Evolutionary conservation across 2,113 vertebrate species (phyloP), one percentile per base, ranked within the genome.

Genomic region (Larimichthys polyactis): DNA sequence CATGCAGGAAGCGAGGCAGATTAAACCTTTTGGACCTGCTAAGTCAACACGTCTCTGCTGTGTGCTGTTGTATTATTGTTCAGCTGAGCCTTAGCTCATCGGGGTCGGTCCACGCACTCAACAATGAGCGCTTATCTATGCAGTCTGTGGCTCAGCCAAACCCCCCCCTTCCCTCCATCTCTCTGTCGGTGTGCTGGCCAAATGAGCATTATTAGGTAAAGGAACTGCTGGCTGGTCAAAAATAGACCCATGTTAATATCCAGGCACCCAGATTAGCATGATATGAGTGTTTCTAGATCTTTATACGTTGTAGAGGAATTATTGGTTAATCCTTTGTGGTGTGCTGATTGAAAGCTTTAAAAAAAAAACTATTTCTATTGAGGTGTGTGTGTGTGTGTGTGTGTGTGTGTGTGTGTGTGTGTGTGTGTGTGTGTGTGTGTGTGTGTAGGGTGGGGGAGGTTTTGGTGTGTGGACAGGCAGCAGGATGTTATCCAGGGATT

Each of bases 1-100:
- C 92, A 73, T 0, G 43, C 90, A 95, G 94, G 93, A 94, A 92
- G 89, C 84, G 83, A 87, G 86, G 78, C 86, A 90, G 92, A 94
- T 93, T 90, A 93, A 91, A 86, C 70, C 83, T 89, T 89, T 89
- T 75, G 82, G 87, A 87, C 85, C 82, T 71, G 86, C 89, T 94
- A 91, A 91, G 86, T 93, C 93, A 94, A 93, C 93, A 93, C 60
- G 91, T 93, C 89, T 92, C 83, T 87, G 84, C 78, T 90, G 76
- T 65, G 72, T 76, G 71, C 11, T 55, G 90, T 79, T 81, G 79
- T 71, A 80, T 90, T 89, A 91, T 94, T 95, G 94, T 95, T 94
- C 86, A 52, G 87, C 85, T 32, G 44, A 90, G 92, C 86, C 84
- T 92, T 82, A 91, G 78, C 91, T 91, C 78, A 87, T 87, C 52